Evolutionary conservation across 2,113 vertebrate genomes (phyloP).

Genomic region (Pseudorasbora parva): DNA sequence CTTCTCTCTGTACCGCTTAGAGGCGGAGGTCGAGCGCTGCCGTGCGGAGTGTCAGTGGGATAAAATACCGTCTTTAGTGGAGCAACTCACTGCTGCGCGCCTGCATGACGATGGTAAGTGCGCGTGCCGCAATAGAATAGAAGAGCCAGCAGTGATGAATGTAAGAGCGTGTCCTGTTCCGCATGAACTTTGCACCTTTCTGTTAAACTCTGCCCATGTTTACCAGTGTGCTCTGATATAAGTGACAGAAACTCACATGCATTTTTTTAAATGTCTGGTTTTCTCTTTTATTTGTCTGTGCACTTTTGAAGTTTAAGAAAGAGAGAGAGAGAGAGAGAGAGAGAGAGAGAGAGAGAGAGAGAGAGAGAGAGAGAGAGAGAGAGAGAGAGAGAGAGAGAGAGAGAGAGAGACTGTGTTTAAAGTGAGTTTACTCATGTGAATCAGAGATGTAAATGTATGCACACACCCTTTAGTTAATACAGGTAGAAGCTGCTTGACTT

Average conservation of each 20-base stretch:
- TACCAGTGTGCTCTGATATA: background rate
- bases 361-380: background rate
- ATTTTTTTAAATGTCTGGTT: background rate
- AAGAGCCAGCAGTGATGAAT: slow-evolving; percentile 11
- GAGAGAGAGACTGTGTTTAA: background rate
- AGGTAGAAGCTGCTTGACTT: slow-evolving; percentile 14
- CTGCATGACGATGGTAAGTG: slow-evolving; percentile 80
- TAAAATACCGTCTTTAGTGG: slow-evolving; percentile 70
- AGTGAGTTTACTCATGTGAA: slow-evolving; percentile 43
- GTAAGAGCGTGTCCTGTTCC: background rate
- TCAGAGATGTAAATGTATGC: background rate
- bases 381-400: too few relatives aligned
- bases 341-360: background rate
- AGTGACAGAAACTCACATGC: background rate
- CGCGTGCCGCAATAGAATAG: slow-evolving; percentile 1
- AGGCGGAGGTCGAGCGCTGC: slow-evolving; percentile 76
- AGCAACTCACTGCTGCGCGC: slow-evolving; percentile 71
- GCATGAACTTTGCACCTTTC: slow-evolving; percentile 71
- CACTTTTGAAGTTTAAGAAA: background rate
- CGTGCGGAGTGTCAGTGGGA: slow-evolving; percentile 81
- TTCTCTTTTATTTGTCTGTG: background rate
- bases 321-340: background rate
- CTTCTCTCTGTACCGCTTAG: slow-evolving; percentile 76
- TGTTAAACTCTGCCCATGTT: slow-evolving; percentile 40
- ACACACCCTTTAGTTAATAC: slow-evolving; percentile 20